Conservation (phyloP, 2,113 vertebrate species). For the Ifrita kowaldi region DNA sequence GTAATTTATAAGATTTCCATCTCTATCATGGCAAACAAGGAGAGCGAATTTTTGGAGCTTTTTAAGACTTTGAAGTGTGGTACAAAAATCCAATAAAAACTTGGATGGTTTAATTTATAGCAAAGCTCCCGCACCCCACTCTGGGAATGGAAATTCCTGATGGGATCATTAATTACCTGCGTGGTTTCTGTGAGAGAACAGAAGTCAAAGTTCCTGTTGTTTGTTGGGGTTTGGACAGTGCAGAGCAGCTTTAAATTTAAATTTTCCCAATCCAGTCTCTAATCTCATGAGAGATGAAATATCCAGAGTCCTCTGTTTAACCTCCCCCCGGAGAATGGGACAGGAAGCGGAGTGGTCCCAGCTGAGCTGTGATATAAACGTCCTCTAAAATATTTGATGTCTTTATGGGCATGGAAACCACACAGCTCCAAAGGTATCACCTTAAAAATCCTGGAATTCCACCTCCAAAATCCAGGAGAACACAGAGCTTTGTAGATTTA, state of each 20-base stretch:
- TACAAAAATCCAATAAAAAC: background rate
- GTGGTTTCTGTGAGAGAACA: background rate
- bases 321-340: background rate
- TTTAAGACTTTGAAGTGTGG: background rate
- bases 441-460: background rate
- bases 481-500: background rate
- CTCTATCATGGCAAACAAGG: background rate
- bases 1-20: background rate
- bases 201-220: background rate
- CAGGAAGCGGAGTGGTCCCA: background rate
- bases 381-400: fast-evolving
- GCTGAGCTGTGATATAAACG: background rate
- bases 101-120: background rate
- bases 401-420: fast-evolving
- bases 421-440: background rate
- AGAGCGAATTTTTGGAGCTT: background rate
- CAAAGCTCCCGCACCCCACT: background rate
- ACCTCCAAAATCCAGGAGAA: background rate
- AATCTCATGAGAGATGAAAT: background rate
- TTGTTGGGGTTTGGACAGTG: background rate
- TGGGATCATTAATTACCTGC: background rate
- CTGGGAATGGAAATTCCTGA: background rate
- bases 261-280: background rate
- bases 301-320: background rate
- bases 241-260: background rate